Percentiles rank a stretch among this genome's conserved stretches.
phyloP scores from a whole-genome alignment of 2,113 vertebrate genomes.

The Cepphus grylle region DNA sequence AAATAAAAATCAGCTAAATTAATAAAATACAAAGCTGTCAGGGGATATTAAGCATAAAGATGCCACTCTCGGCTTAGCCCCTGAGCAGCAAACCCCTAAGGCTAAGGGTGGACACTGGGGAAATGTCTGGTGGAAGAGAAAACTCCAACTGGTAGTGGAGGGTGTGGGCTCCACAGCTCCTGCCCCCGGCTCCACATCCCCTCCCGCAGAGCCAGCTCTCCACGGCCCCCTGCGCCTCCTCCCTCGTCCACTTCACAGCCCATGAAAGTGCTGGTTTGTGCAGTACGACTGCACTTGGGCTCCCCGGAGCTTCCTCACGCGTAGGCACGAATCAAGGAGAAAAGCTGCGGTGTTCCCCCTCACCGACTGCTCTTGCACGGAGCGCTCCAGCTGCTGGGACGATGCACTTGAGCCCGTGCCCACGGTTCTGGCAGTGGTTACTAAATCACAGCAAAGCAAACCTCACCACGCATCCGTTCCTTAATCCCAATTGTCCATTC shows the following conservation, averaged over 20 bases:
- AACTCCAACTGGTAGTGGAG: background rate
- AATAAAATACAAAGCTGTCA: background rate
- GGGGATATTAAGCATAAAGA: background rate
- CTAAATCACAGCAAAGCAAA: background rate
- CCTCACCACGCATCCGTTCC: rapidly evolving
- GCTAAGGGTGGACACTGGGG: background rate
- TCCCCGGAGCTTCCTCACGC: background rate
- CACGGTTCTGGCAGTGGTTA: background rate
- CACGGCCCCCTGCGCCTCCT: background rate
- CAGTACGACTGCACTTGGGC: background rate
- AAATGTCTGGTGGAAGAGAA: background rate
- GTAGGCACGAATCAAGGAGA: background rate
- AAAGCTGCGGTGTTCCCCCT: background rate
- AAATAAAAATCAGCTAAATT: background rate
- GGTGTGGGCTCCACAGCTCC: background rate
- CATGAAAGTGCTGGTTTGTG: background rate
- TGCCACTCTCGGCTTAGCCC: background rate
- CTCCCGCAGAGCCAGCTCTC: background rate
- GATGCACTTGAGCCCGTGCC: background rate
- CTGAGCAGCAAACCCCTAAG: background rate
- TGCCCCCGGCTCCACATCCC: background rate
- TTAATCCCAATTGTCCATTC: background rate
- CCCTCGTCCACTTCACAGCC: background rate
- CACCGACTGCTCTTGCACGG: background rate
- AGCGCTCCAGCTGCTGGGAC: background rate